Evolutionary conservation across 2,888 invertebrate species (phyloP).

Genomic region (Microchrysa polita): DNA sequence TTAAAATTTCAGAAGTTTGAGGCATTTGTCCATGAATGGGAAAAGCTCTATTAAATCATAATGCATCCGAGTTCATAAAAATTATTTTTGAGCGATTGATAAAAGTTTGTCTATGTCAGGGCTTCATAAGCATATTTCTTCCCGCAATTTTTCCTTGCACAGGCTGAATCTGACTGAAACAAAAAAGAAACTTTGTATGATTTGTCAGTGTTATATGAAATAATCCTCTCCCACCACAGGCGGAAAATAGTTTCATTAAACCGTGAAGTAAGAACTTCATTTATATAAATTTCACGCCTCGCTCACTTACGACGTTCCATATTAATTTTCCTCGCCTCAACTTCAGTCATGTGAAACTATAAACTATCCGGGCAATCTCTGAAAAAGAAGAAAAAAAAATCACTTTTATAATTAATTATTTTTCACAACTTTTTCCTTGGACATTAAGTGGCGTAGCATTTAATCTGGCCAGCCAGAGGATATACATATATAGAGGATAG

Average conservation of each 20-base stretch:
- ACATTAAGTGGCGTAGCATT: constrained; percentile 10
- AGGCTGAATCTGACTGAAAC: too few relatives aligned
- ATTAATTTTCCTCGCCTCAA: neutral
- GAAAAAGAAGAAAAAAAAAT: constrained; percentile 3
- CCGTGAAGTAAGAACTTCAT: neutral
- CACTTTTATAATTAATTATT: constrained; percentile 26
- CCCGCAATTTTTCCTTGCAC: too few relatives aligned
- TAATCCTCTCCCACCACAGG: too few relatives aligned
- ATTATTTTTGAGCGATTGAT: too few relatives aligned
- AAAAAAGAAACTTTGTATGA: too few relatives aligned
- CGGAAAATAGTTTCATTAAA: neutral
- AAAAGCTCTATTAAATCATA: too few relatives aligned
- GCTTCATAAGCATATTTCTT: too few relatives aligned
- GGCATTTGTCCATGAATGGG: too few relatives aligned
- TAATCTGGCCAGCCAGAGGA: neutral
- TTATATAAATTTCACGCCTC: neutral
- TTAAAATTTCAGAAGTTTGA: too few relatives aligned
- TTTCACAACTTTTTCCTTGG: constrained; percentile 17
- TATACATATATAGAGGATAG: neutral
- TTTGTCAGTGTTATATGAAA: too few relatives aligned
- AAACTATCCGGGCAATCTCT: neutral
- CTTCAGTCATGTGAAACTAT: neutral
- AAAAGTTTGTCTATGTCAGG: too few relatives aligned
- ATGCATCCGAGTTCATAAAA: too few relatives aligned
- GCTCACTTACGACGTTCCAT: neutral